Evolutionary conservation across 2,888 invertebrate genomes (phyloP), one percentile per base, ranked within the genome.

Genomic region (Congeria kusceri): DNA sequence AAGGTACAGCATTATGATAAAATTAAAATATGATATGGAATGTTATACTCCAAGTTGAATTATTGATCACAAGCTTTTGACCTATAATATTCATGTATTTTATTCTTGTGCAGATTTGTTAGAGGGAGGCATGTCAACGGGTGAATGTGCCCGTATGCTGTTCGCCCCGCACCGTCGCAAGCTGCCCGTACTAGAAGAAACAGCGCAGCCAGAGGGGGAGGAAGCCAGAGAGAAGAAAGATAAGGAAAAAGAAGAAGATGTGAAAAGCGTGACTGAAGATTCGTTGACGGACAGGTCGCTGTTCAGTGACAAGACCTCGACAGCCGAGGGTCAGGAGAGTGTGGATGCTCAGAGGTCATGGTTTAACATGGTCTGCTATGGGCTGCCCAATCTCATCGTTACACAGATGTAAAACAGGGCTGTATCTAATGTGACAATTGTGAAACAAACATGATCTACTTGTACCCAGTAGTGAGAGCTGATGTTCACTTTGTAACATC

Each of bases 281-380:
- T 68, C 69, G 32, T 56, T 23, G 20, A 76, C 77, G 5, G 77
- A 83, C 46, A 49, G 75, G 7, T 77, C 79, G 18, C 75, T 67
- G 39, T 25, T 32, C 13, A 73, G 80, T 20, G 76, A 67, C n/a
- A 73, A 70, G 47, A 74, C 75, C n/a, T 72, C 71, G 32, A 80
- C 83, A 23, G 69, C 82, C 27, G 84, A 83, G 53, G 77, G 65
- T 18, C 74, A 74, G 44, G 76, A 84, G 20, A 72, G 77, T 32
- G 80, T 84, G 11, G 80, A 83, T 20, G 39, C 84, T 7, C 82
- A 88, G n/a, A 84, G 89, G 65, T 73, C 86, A 23, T 90, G 89
- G 87, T 93, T 88, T 76, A 93, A 93, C 75, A 89, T 91, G 86
- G 92, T 93, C 20, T 92, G 92, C 65, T 93, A 93, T 80, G 93